Evolutionary conservation across 92 coral and sea anemone genomes (phyloP).

Genomic region (Anthopleura xanthogrammica): DNA sequence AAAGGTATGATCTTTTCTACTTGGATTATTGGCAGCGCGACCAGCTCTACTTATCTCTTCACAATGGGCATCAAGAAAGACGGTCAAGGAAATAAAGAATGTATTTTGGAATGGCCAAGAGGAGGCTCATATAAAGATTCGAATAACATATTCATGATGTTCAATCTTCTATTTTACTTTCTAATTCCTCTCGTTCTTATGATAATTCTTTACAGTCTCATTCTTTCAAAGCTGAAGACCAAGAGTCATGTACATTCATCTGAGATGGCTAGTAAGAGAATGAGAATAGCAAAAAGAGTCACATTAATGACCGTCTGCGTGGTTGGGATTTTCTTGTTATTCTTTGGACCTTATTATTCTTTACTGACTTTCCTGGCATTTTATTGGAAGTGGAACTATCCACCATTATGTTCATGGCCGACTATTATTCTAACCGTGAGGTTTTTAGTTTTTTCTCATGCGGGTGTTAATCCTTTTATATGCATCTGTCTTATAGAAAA

Average conservation of each 20-base stretch:
- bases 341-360: slow-evolving; percentile 32
- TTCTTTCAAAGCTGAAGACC: slow-evolving; percentile 9
- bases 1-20: slow-evolving; percentile 14
- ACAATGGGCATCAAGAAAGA: background rate
- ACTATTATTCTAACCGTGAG: slow-evolving; percentile 28
- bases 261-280: background rate
- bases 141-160: slow-evolving; percentile 25
- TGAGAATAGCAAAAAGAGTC: slow-evolving; percentile 18
- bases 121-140: slow-evolving; percentile 18
- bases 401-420: slow-evolving; percentile 13
- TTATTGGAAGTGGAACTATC: slow-evolving; percentile 2
- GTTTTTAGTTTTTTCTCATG: slow-evolving; percentile 28
- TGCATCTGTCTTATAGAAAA: slow-evolving; percentile 34
- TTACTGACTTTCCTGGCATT: background rate
- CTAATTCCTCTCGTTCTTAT: slow-evolving; percentile 29
- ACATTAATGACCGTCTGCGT: slow-evolving; percentile 27
- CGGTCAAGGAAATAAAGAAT: background rate
- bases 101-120: slow-evolving; percentile 7
- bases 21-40: slow-evolving; percentile 27
- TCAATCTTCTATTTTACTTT: slow-evolving; percentile 20
- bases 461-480: slow-evolving; percentile 36
- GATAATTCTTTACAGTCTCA: slow-evolving; percentile 20
- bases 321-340: slow-evolving; percentile 33
- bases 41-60: slow-evolving; percentile 32
- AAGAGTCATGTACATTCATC: slow-evolving; percentile 9